Evolutionary conservation across 2,113 vertebrate species (phyloP).

Genomic region (Xiphophorus maculatus): DNA sequence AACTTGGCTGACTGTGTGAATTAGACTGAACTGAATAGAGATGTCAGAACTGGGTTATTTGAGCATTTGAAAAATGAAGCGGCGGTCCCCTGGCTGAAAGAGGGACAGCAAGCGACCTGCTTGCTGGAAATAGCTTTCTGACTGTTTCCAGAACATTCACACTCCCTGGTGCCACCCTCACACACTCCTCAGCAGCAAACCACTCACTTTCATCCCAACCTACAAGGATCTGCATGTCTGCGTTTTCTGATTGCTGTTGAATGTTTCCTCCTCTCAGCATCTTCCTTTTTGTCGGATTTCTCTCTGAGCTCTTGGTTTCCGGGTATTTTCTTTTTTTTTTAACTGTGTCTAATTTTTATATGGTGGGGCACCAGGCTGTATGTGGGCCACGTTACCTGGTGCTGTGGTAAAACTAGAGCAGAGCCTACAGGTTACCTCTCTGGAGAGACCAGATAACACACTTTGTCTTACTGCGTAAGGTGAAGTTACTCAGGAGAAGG

Average conservation of each 20-base stretch:
- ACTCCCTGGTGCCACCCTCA: constrained; percentile 61
- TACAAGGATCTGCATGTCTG: constrained; percentile 5
- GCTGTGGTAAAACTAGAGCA: constrained; percentile 68
- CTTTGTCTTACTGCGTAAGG: constrained; percentile 57
- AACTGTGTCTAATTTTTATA: constrained; percentile 8
- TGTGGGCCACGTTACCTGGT: constrained; percentile 70
- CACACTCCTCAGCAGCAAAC: constrained; percentile 36
- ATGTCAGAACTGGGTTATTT: constrained; percentile 70
- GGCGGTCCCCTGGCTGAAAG: constrained; percentile 71
- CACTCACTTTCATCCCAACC: constrained; percentile 38
- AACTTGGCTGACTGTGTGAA: constrained; percentile 23
- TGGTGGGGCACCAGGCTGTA: constrained; percentile 27
- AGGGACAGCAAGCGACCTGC: constrained; percentile 81
- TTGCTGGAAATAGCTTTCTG: constrained; percentile 83
- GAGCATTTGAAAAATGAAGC: constrained; percentile 68
- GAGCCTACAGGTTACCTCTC: constrained; percentile 68
- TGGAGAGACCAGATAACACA: constrained; percentile 64
- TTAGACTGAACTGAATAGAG: constrained; percentile 57
- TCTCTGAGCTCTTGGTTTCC: constrained; percentile 6
- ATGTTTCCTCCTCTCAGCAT: constrained; percentile 4
- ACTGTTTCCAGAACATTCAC: constrained; percentile 74
- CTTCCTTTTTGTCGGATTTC: constrained; percentile 8
- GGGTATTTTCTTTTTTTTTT: constrained; percentile 2
- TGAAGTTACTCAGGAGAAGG: constrained; percentile 57
- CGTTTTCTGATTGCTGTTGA: constrained; percentile 5